Base-by-base conservation (phyloP, 2,113 vertebrate genomes). In the Poeciliopsis turrubarensis region DNA sequence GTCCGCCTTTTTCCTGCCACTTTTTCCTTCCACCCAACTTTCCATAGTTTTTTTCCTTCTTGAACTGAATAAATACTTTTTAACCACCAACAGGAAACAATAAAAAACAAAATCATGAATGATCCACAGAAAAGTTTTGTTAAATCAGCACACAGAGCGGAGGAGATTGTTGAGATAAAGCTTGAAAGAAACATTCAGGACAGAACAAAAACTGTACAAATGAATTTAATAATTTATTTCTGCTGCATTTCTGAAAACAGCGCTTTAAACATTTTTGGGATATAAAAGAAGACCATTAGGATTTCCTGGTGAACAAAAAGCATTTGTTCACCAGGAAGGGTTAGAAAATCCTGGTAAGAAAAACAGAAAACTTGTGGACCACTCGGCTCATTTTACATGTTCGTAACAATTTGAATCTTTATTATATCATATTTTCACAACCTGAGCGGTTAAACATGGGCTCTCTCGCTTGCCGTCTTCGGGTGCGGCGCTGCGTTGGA, bases 341-440 rank as follows among this genome's bases (percentile, higher is more conserved):
- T 60, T 65, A 25, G 10, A 1, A 57, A 54, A 34, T 70, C 64
- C 19, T 65, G 9, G 61, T 31, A 63, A 63, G 77, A 29, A 32
- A 68, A 71, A 62, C 65, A 2, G 39, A 73, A 68, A 62, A 44
- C 1, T 34, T 15, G 67, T 14, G 31, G 32, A 57, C 31, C 2
- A 9, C 14, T 34, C 13, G 10, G 29, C 30, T 73, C 7, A 34
- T 60, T 44, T 73, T 30, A 64, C 39, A 27, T 32, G 37, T 30
- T 31, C 9, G 7, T 57, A 14, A 51, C 31, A 19, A 22, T 0
- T 32, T 41, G 54, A 69, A 65, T 73, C 39, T 67, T 65, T 8
- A 51, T 17, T 81, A 8, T 2, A 17, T 96, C 85, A 98, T 86
- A 99, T 96, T 84, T 95, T 95, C 79, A 98, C 94, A 34, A 99